Conservation (phyloP, 92 coral and sea anemone species). For the Plumapathes pennacea region DNA sequence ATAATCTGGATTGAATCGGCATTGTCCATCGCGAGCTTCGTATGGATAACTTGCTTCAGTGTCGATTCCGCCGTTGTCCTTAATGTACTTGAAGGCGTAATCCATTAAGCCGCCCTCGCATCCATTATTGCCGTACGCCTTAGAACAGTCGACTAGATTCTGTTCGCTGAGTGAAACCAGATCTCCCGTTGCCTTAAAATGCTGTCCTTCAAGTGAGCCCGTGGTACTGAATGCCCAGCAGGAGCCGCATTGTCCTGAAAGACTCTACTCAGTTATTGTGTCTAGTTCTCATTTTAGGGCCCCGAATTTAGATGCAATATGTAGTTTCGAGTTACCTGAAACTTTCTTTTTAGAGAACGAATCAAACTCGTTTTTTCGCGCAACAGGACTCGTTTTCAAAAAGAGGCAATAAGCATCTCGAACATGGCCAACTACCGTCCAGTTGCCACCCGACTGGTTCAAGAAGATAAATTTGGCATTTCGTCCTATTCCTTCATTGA, state of each 20-base stretch:
- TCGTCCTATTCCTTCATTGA: too few relatives aligned
- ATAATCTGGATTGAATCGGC: slow-evolving; percentile 31
- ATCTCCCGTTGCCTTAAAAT: slow-evolving; percentile 68
- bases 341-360: too few relatives aligned
- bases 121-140: slow-evolving; percentile 64
- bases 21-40: slow-evolving; percentile 40
- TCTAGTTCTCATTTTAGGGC: too few relatives aligned
- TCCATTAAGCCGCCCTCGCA: slow-evolving; percentile 81
- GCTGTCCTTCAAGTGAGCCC: slow-evolving; percentile 84
- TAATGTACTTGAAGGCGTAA: slow-evolving; percentile 69
- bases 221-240: slow-evolving; percentile 98
- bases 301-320: too few relatives aligned
- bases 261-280: too few relatives aligned
- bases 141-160: slow-evolving; percentile 79
- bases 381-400: too few relatives aligned
- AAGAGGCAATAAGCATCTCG: too few relatives aligned
- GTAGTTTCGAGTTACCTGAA: too few relatives aligned
- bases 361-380: too few relatives aligned
- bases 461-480: too few relatives aligned
- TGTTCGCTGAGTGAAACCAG: slow-evolving; percentile 87
- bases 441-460: too few relatives aligned
- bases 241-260: slow-evolving; percentile 86
- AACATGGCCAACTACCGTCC: too few relatives aligned
- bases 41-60: slow-evolving; percentile 77
- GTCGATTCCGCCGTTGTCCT: slow-evolving; percentile 69